phyloP scores from a whole-genome alignment of 2,888 invertebrate genomes.

The Portevinia maculata region DNA sequence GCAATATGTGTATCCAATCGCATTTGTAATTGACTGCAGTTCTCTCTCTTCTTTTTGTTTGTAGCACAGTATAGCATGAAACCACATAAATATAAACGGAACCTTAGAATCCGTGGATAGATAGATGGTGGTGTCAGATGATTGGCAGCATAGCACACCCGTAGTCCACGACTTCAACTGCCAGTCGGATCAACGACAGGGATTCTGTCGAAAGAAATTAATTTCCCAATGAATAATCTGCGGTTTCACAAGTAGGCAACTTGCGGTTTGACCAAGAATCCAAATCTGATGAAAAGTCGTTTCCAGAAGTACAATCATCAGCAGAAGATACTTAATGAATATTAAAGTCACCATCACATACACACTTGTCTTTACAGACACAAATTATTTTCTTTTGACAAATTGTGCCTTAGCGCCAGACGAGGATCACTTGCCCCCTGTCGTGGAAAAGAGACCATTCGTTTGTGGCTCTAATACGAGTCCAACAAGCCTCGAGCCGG shows the following conservation, averaged over 20 bases:
- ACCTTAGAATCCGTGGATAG: constrained; percentile 26
- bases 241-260: constrained; percentile 58
- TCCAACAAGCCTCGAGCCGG: not conserved
- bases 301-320: constrained; percentile 42
- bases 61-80: not conserved
- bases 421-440: constrained; percentile 37
- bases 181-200: not conserved
- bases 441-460: constrained; percentile 23
- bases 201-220: constrained; percentile 37
- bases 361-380: not conserved
- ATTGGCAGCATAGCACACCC: constrained; percentile 60
- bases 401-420: constrained; percentile 64
- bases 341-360: constrained; percentile 1
- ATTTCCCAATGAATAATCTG: constrained; percentile 66
- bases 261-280: constrained; percentile 68
- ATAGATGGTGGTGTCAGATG: constrained; percentile 63
- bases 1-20: constrained; percentile 29
- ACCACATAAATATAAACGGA: constrained; percentile 40
- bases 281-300: constrained; percentile 62
- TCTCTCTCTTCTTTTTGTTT: constrained; percentile 12
- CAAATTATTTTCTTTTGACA: constrained; percentile 58
- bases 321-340: not conserved
- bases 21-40: constrained; percentile 55
- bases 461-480: constrained; percentile 33
- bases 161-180: not conserved